Percentiles rank a stretch among this genome's conserved stretches.
These are phyloP conservation scores for Porites divaricata DNA, from an alignment of 92 coral and sea anemone species.

Conservation along the genomic window DNA sequence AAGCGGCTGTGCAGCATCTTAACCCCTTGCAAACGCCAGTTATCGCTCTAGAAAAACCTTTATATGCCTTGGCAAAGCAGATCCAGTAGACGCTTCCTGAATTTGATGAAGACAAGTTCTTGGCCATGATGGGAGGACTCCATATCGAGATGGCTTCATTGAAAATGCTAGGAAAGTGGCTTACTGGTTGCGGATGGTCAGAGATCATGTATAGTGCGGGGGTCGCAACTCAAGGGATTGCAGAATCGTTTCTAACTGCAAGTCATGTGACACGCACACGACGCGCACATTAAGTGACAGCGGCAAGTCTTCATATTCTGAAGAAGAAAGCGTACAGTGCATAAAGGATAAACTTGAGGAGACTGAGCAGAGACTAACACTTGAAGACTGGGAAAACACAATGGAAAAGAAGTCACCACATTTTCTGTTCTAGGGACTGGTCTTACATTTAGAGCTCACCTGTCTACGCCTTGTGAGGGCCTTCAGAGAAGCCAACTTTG, in stretches of 20 bases:
- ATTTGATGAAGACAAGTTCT: conserved; percentile 57
- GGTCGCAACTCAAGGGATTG: conserved; percentile 68
- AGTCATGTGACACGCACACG: conserved; percentile 68
- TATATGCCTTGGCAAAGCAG: conserved; percentile 59
- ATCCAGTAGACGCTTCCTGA: conserved; percentile 65
- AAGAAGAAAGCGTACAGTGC: conserved; percentile 52
- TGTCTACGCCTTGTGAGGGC: conserved; percentile 66
- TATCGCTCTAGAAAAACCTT: conserved; percentile 51
- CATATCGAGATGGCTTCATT: conserved; percentile 61
- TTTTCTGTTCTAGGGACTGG: conserved; percentile 54
- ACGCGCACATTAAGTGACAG: conserved; percentile 70
- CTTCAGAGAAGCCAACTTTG: conserved; percentile 67
- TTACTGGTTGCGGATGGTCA: conserved; percentile 64
- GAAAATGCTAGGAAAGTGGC: conserved; percentile 60
- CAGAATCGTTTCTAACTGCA: conserved; percentile 70
- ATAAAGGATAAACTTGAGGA: conserved; percentile 44
- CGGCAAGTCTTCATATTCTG: conserved; percentile 61
- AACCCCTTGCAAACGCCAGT: conserved; percentile 65
- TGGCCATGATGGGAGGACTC: conserved; percentile 58
- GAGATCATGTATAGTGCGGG: conserved; percentile 53
- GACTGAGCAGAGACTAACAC: conserved; percentile 48
- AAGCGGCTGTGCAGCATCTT: conserved; percentile 57
- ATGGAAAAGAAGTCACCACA: conserved; percentile 52
- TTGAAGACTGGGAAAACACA: conserved; percentile 54
- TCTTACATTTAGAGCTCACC: conserved; percentile 41